Percentiles rank a stretch among this genome's conserved stretches.
Conservation (phyloP, 92 coral and sea anemone genomes). For the Phymanthus crucifer region DNA sequence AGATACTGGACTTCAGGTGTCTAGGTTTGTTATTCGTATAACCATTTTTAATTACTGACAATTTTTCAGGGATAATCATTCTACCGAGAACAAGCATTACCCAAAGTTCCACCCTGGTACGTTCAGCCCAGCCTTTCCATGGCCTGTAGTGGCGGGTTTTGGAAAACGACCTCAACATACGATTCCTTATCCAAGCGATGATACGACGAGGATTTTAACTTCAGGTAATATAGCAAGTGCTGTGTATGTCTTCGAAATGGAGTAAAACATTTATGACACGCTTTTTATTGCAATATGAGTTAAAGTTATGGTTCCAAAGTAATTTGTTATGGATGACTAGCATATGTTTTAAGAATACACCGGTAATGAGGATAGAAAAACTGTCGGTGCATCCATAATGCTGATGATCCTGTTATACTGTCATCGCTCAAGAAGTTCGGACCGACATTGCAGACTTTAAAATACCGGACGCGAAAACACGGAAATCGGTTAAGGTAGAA, state of each 20-base stretch:
- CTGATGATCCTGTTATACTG: too few relatives aligned
- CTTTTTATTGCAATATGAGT: neutral
- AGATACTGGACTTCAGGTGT: too few relatives aligned
- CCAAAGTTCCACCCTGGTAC: constrained; percentile 16
- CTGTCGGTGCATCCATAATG: too few relatives aligned
- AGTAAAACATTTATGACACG: neutral
- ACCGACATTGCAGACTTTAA: too few relatives aligned
- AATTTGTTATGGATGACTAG: neutral
- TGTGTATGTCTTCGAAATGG: too few relatives aligned
- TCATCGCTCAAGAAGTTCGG: too few relatives aligned
- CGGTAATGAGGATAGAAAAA: too few relatives aligned
- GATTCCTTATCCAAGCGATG: constrained; percentile 17
- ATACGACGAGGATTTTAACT: constrained; percentile 26
- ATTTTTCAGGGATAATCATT: constrained; percentile 20
- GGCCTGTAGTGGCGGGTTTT: constrained; percentile 42
- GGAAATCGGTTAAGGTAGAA: too few relatives aligned
- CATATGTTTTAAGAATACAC: neutral
- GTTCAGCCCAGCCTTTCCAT: constrained; percentile 29
- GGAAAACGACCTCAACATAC: constrained; percentile 28
- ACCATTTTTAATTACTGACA: neutral
- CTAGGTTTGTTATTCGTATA: neutral
- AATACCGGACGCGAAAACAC: too few relatives aligned
- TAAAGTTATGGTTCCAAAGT: neutral
- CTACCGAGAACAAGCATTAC: constrained; percentile 9
- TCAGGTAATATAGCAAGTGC: constrained; percentile 15